These are phyloP conservation scores for Philypnodon macrostomus DNA, from an alignment of 2,797 vertebrate species.

Conservation along the genomic window DNA sequence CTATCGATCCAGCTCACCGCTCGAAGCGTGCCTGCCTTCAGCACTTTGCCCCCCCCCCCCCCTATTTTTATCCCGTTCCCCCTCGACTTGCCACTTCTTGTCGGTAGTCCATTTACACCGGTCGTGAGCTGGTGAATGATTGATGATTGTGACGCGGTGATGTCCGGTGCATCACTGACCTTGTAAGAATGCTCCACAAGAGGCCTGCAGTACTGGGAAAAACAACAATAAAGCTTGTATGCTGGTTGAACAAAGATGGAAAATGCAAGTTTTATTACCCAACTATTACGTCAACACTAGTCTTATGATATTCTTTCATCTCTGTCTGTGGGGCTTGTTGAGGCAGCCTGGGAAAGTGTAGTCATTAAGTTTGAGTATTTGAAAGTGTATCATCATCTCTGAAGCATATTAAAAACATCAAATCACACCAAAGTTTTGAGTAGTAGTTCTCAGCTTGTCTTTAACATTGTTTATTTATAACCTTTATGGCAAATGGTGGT, in stretches of 20 bases:
- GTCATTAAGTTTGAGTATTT: slow-evolving; percentile 15
- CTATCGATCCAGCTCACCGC: slow-evolving; percentile 55
- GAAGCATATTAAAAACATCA: too few relatives aligned
- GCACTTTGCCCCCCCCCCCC: slow-evolving; percentile 23
- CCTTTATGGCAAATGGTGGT: too few relatives aligned
- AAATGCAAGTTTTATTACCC: slow-evolving; percentile 11
- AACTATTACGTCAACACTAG: slow-evolving; percentile 11
- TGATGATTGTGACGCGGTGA: slow-evolving; percentile 35
- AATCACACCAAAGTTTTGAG: too few relatives aligned
- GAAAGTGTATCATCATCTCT: background rate
- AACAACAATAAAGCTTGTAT: background rate
- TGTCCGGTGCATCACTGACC: slow-evolving; percentile 15
- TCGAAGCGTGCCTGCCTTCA: slow-evolving; percentile 33
- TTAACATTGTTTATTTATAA: too few relatives aligned
- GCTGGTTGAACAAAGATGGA: too few relatives aligned
- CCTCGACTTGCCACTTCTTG: slow-evolving; percentile 12
- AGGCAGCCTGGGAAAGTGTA: slow-evolving; percentile 4
- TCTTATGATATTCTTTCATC: slow-evolving; percentile 13
- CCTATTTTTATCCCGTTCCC: slow-evolving; percentile 44
- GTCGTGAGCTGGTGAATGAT: slow-evolving; percentile 49
- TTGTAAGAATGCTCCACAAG: slow-evolving; percentile 39
- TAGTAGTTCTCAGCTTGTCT: too few relatives aligned
- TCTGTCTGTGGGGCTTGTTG: background rate
- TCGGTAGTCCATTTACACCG: slow-evolving; percentile 23
- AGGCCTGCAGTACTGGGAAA: slow-evolving; percentile 6